Evolutionary conservation across 30 jellyfish, hydroid and myxozoan species (phyloP).

Genomic region (Calvadosia cruxmelitensis): DNA sequence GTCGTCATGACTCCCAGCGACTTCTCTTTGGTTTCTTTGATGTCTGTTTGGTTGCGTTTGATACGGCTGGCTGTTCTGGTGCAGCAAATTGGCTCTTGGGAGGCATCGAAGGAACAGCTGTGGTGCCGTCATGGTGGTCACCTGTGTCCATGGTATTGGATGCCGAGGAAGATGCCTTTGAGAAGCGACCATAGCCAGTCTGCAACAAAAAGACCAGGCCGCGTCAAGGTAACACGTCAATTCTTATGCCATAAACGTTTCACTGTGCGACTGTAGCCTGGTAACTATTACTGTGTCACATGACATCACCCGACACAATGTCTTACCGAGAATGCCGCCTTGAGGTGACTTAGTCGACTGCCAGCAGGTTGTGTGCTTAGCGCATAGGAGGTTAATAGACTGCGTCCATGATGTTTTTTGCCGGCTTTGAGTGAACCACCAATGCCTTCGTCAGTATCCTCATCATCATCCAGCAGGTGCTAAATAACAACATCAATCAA

Average conservation of each 20-base stretch:
- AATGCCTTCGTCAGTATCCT: slow-evolving; percentile 40
- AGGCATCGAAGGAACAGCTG: slow-evolving; percentile 24
- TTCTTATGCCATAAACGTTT: too few relatives aligned
- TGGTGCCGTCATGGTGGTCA: slow-evolving; percentile 14
- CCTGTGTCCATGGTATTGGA: slow-evolving; percentile 87
- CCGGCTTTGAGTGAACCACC: neutral
- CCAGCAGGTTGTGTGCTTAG: slow-evolving; percentile 55
- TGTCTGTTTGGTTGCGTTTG: too few relatives aligned
- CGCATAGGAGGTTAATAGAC: slow-evolving; percentile 73
- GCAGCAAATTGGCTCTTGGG: slow-evolving; percentile 30
- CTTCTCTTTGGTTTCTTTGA: neutral
- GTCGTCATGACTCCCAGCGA: neutral
- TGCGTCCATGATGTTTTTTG: slow-evolving; percentile 45
- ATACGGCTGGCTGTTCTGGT: slow-evolving; percentile 51
- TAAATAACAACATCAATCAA: neutral
- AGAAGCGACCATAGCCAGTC: slow-evolving; percentile 76
- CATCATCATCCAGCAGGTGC: slow-evolving; percentile 61
- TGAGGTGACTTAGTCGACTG: slow-evolving; percentile 55
- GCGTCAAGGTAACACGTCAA: neutral
- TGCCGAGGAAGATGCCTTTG: slow-evolving; percentile 75
- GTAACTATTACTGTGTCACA: neutral
- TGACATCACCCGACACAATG: neutral
- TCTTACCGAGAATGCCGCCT: slow-evolving; percentile 78
- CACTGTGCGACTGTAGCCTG: too few relatives aligned
- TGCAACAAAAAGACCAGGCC: slow-evolving; percentile 3